Base-by-base conservation (phyloP, 2,797 vertebrate genomes). In the Scyliorhinus canicula region DNA sequence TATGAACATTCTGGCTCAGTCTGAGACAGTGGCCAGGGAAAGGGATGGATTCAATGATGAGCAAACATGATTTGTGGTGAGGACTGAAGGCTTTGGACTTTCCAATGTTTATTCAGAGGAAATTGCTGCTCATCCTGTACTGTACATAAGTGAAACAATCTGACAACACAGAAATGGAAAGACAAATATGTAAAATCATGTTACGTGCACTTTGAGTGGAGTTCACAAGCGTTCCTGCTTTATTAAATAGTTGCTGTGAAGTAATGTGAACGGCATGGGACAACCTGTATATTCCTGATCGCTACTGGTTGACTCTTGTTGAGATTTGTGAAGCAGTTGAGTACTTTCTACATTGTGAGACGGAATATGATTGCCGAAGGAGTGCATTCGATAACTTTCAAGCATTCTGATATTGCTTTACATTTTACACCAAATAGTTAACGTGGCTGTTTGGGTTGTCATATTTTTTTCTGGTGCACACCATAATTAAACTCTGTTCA, bases 171-270 rank as follows among this genome's bases (percentile, higher is more conserved):
- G 85, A 88, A 86, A 2, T 52, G 84, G 84, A 86, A 26, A 21
- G 85, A 5, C 63, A 65, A 63, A 69, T 67, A 93, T 69, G 91
- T 93, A 50, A 93, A 69, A 40, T 67, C 40, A 93, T 93, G 91
- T 40, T 44, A 65, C 11, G 63, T 19, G 57, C n/a, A n/a, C 57
- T n/a, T 16, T 65, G 65, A 69, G 11, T 12, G 28, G 28, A 69
- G 5, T 93, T 47, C 57, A 31, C 40, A 93, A 67, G 21, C 47
- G 44, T 50, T 50, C 7, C 35, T 65, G 44, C 40, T 65, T 93
- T 11, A 44, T 47, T 28, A 50, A 93, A 50, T 44, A 12, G n/a
- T 40, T 63, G 60, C 21, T 65, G 60, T n/a, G 40, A 93, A 63
- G 24, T 65, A 93, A 93, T 9, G 67, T 93, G 21, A 93, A 63